Conservation (phyloP, 2,113 vertebrate genomes). For the Nycticorax nycticorax region DNA sequence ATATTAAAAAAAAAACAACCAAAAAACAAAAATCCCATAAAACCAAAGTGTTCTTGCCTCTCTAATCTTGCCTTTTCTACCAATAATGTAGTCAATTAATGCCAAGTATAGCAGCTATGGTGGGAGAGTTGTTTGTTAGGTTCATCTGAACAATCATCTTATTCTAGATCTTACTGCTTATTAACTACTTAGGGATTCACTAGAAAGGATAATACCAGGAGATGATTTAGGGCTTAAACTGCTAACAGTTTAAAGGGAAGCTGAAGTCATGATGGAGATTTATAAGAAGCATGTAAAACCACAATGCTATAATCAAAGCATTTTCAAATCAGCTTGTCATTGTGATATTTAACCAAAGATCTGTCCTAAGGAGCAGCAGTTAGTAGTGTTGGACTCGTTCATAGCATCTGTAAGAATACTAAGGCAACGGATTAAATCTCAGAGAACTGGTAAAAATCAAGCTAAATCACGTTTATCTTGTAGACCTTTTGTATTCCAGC, state of each 20-base stretch:
- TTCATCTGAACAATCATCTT: conserved; percentile 19
- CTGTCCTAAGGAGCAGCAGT: neutral
- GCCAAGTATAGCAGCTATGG: neutral
- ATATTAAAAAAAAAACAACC: neutral
- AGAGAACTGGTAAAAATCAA: neutral
- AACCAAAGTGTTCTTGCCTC: neutral
- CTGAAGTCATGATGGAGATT: neutral
- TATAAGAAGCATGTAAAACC: neutral
- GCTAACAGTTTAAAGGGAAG: conserved; percentile 5
- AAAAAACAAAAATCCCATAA: neutral
- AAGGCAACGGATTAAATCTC: neutral
- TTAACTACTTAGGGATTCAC: conserved; percentile 43
- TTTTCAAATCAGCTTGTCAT: neutral
- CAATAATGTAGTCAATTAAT: neutral
- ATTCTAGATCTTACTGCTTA: conserved; percentile 13
- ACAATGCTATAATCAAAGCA: neutral
- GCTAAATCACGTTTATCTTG: neutral
- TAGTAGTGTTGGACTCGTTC: neutral
- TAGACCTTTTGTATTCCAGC: neutral
- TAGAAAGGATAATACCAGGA: conserved; percentile 24
- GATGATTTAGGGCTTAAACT: conserved; percentile 9
- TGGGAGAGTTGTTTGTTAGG: neutral
- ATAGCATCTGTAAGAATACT: neutral
- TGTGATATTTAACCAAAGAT: neutral
- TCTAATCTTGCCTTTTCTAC: neutral